These are phyloP conservation scores for Diabrotica virgifera DNA, from an alignment of 1,140 invertebrate species.

Conservation along the genomic window DNA sequence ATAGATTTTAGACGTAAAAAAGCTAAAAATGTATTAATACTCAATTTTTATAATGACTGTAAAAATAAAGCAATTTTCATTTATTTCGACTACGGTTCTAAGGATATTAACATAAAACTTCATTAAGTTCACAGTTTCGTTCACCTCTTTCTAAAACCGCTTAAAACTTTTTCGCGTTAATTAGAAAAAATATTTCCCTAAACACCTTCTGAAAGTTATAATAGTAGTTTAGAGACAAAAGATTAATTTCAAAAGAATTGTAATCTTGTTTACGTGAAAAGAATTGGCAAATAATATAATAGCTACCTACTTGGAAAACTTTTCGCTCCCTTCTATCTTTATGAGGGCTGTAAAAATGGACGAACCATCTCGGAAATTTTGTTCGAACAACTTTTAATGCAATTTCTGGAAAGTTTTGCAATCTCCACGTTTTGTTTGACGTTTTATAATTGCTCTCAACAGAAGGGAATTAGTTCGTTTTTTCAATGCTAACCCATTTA, in stretches of 20 bases:
- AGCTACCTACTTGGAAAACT: slow-evolving; percentile 14
- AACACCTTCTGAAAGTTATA: slow-evolving; percentile 10
- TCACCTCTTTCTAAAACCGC: background rate
- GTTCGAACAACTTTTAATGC: slow-evolving; percentile 12
- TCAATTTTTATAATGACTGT: no score
- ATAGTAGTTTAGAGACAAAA: slow-evolving; percentile 13
- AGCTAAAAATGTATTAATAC: no score
- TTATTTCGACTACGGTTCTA: no score
- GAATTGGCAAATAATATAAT: slow-evolving; percentile 10
- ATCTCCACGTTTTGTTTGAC: slow-evolving; percentile 7
- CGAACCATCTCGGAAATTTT: slow-evolving; percentile 4
- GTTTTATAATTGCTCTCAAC: slow-evolving; percentile 5
- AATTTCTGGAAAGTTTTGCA: slow-evolving; percentile 10
- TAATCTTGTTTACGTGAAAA: slow-evolving; percentile 20
- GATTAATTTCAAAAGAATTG: slow-evolving; percentile 17
- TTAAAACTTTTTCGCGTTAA: background rate
- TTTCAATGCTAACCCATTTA: slow-evolving; percentile 4
- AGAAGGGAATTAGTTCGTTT: slow-evolving; percentile 8
- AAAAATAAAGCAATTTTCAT: no score
- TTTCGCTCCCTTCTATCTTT: background rate
- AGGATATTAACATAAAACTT: no score
- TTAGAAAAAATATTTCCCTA: background rate
- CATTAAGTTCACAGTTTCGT: no score
- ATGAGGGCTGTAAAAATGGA: slow-evolving; percentile 7
- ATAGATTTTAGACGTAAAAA: no score